Base-by-base conservation (phyloP, 1,140 invertebrate species). In the Campodea augens region DNA sequence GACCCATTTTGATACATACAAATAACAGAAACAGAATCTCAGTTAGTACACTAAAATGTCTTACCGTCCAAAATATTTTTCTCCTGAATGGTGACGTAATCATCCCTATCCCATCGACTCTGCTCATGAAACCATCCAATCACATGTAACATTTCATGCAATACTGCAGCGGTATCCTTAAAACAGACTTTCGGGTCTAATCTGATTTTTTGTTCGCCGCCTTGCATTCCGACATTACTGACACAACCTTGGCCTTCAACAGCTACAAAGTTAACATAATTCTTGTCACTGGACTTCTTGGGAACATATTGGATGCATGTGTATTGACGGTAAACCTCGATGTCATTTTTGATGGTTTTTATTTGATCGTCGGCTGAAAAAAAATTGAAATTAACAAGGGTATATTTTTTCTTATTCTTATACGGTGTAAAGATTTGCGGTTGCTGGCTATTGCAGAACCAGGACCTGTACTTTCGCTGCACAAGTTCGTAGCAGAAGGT, bases 51-150 rank as follows among this genome's bases (percentile, higher is more conserved):
- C 15, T 10, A 7, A 32, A 32, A 7, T 32, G 27, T 10, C 47
- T 46, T 54, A 63, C 62, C 60, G 25, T 54, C 48, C 13, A 59
- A 57, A 21, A 73, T 69, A 43, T 74, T 73, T 10, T 64, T 52
- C 57, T 68, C 71, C 4, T 67, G 50, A 13, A 74, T 62, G 4
- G 52, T 55, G 7, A 73, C 60, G 45, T 65, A 61, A 1, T 63
- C 43, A 48, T 73, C 66, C 2, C 71, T 55, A 53, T 73, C 71
- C 3, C 59, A 55, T 7, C 71, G 59, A 39, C 63, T 61, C 44
- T 73, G 72, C 43, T 74, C 71, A 38, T 73, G 72, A 47, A 57
- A 65, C 10, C 72, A 57, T 7, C 72, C 71, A 22, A 74, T 43
- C 3, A 65, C 55, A 41, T 73, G 71, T 4, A 74, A 51, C 0